Evolutionary conservation across 1,140 invertebrate genomes (phyloP), one percentile per base, ranked within the genome.

Genomic region (Zaprionus camerounensis): DNA sequence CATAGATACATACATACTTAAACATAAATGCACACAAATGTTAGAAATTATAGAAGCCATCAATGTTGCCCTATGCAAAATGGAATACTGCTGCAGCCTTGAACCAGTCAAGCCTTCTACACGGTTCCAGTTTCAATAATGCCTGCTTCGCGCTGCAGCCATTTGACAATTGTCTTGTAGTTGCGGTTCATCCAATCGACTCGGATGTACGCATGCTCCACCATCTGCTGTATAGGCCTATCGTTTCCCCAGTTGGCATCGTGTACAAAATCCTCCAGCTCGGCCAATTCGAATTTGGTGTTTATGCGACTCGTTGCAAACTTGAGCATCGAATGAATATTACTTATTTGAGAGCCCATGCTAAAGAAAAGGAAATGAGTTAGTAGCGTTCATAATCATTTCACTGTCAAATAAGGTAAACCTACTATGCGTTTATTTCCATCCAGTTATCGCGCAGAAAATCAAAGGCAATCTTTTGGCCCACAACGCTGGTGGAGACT

Each of bases 181-280:
- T 98, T 96, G 58, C 93, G 94, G 22, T 96, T 93, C 94, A 97
- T 95, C 97, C 97, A 98, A 59, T 95, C 94, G 0, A 97, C 95
- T 83, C 98, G 98, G 3, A 96, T 95, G 81, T 96, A 94, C 0
- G 95, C 95, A 51, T 96, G 94, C 83, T 98, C 97, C 2, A 97
- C 93, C 0, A 96, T 95, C 93, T 98, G 97, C 69, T 96, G 94
- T 0, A 97, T 95, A 2, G 96, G 95, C 62, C 97, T 93, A 1
- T 95, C 95, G 5, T 97, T 93, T 38, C 96, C 95, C 24, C 93
- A 93, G 49, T 93, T 92, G 24, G 94, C 94, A 41, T 94, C 94
- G 0, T 93, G 92, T 0, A 95, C 94, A 78, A 97, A 97, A 28
- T 94, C 94, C 77, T 95, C 94, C 58, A 97, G 96, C 93, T 97